A percentile compares a stretch with the other conserved stretches of the same genome.
These are phyloP conservation scores for Drosophila helvetica DNA, from an alignment of 2,888 invertebrate species.

Conservation along the genomic window DNA sequence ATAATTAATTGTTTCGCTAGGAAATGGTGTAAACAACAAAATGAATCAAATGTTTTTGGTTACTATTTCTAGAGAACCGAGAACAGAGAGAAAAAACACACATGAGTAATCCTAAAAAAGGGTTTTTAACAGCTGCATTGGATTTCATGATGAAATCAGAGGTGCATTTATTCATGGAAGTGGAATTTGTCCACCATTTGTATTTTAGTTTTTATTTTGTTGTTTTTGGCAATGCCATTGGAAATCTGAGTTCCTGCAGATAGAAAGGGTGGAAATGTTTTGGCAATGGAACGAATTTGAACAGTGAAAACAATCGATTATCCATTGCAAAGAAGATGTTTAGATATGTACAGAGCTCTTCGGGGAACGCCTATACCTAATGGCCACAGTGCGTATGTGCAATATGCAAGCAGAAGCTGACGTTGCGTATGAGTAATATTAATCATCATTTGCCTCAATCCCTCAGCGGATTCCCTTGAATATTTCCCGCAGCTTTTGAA, in stretches of 20 bases:
- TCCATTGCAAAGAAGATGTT: neutral
- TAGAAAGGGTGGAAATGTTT: neutral
- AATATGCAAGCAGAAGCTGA: constrained; percentile 9
- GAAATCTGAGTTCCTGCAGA: neutral
- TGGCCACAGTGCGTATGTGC: constrained; percentile 25
- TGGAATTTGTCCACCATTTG: neutral
- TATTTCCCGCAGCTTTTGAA: neutral
- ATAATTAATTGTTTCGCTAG: neutral
- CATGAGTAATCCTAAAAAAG: neutral
- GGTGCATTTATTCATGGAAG: neutral
- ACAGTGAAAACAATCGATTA: neutral
- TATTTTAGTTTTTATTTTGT: neutral
- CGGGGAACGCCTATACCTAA: neutral
- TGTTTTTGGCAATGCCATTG: neutral
- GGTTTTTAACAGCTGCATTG: neutral
- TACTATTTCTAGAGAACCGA: neutral
- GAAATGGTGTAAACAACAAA: neutral
- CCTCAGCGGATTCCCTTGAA: neutral
- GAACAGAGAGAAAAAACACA: neutral
- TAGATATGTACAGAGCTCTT: neutral
- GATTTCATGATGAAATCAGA: neutral
- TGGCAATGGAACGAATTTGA: neutral
- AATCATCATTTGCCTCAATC: neutral
- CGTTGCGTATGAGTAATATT: neutral
- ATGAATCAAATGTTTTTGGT: constrained; percentile 10